Evolutionary conservation across 2,113 vertebrate genomes (phyloP), one percentile per base, ranked within the genome.

Genomic region (Orthonyx spaldingii): DNA sequence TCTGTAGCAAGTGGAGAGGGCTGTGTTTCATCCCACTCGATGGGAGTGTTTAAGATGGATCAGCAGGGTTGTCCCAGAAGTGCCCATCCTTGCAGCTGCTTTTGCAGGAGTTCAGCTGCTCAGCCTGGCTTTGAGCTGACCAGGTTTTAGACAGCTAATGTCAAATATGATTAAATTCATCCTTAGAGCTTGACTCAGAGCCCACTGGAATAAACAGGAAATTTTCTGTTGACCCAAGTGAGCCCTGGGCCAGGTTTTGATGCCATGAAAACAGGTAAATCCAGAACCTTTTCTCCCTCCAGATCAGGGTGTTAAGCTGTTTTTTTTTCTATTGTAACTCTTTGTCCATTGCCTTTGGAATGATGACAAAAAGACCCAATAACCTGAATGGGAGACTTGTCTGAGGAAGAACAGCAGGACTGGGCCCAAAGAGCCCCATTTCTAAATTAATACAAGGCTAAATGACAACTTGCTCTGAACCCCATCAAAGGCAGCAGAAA

Each of bases 111-210:
- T 47, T 64, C 55, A 92, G 60, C 68, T 89, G 80, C 80, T 94
- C 89, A 89, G 42, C 33, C 46, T 74, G 66, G 32, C 41, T 85
- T 88, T 90, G 69, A 94, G 75, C 47, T 94, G 86, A 71, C 72
- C 64, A 75, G 33, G 35, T 66, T 92, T 90, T 63, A 63, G 68
- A 77, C 35, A 86, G 72, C 68, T 90, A 42, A 60, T 78, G 56
- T 95, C 86, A 89, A 68, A 47, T 75, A 32, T 68, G 71, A 84
- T 84, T 96, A 92, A 87, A 93, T 93, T 89, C 19, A 90, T 70
- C 55, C 71, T 93, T 66, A 64, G 47, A 84, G 75, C 69, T 83
- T 83, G 78, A 88, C 39, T 90, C 26, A 9, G 76, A 84, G 59
- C 56, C 49, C 11, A 5, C 26, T 78, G 65, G 76, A 70, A 83